These are phyloP conservation scores for Hyles vespertilio DNA, from an alignment of 1,140 invertebrate genomes.

Conservation along the genomic window DNA sequence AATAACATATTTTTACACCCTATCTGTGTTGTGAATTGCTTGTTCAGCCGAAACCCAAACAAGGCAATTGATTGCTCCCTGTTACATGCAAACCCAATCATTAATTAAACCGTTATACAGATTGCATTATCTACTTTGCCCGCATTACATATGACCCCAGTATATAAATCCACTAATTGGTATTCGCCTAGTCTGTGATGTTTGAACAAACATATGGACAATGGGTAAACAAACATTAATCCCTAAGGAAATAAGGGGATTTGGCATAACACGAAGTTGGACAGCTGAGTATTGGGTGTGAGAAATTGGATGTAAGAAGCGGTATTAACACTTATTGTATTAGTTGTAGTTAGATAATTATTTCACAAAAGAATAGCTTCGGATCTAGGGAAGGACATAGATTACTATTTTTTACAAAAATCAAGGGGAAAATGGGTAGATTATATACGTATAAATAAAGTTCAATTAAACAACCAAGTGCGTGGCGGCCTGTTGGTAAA, in stretches of 20 bases:
- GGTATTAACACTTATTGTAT: not conserved
- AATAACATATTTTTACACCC: no score
- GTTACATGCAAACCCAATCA: conserved; percentile 1
- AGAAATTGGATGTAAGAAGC: conserved; percentile 23
- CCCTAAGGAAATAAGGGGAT: conserved; percentile 28
- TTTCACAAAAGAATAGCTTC: no score
- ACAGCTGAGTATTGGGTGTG: conserved; percentile 22
- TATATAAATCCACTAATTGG: not conserved
- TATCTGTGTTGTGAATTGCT: no score
- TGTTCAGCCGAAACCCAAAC: not conserved
- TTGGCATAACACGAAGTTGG: conserved; percentile 17
- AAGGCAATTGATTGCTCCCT: not conserved
- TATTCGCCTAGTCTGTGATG: not conserved
- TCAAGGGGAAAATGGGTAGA: no score
- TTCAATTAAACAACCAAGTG: no score
- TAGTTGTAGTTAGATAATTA: no score
- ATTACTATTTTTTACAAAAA: no score
- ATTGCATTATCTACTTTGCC: no score
- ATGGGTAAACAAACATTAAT: conserved; percentile 22
- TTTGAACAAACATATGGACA: conserved; percentile 10
- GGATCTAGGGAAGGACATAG: no score
- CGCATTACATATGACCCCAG: not conserved
- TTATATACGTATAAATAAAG: no score
- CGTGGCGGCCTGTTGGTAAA: no score
- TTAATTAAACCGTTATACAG: not conserved